Percentiles rank a stretch among this genome's conserved stretches.
These are phyloP conservation scores for Leptinotarsa juncta DNA, from an alignment of 2,888 invertebrate genomes.

Conservation along the genomic window DNA sequence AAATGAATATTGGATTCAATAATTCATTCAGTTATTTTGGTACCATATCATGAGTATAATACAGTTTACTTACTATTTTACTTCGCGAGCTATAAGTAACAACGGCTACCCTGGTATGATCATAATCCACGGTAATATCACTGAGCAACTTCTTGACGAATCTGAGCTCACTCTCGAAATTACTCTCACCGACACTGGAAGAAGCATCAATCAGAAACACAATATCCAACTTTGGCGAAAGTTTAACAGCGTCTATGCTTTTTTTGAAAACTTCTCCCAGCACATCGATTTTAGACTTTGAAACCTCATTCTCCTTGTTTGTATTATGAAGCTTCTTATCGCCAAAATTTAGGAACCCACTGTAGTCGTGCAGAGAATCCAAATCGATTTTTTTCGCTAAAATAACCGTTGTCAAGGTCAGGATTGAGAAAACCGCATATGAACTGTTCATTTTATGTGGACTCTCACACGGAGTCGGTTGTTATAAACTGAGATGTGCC, in stretches of 20 bases:
- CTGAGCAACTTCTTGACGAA: conserved; percentile 76
- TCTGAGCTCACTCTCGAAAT: conserved; percentile 75
- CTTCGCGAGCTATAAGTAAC: conserved; percentile 74
- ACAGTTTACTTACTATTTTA: conserved; percentile 66
- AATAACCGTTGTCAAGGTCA: not conserved
- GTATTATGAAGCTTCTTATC: conserved; percentile 58
- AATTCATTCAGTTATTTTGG: not conserved
- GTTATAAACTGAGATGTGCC: not conserved
- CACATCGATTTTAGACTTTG: conserved; percentile 69
- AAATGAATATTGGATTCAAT: too few species aligned
- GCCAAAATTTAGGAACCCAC: conserved; percentile 63
- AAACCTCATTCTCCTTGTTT: conserved; percentile 59
- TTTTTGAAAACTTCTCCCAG: conserved; percentile 70
- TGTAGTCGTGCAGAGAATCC: conserved; percentile 56
- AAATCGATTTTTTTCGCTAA: conserved; percentile 49
- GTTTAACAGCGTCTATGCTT: conserved; percentile 68
- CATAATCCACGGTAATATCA: conserved; percentile 74
- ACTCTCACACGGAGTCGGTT: not conserved
- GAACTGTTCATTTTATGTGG: conserved; percentile 15
- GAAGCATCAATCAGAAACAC: conserved; percentile 78
- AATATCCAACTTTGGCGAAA: conserved; percentile 67
- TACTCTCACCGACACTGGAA: conserved; percentile 74
- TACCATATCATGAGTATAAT: not conserved
- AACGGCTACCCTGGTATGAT: conserved; percentile 74
- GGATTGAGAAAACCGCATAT: conserved; percentile 2